Evolutionary conservation across 2,797 vertebrate genomes (phyloP).

Genomic region (Molossus molossus): DNA sequence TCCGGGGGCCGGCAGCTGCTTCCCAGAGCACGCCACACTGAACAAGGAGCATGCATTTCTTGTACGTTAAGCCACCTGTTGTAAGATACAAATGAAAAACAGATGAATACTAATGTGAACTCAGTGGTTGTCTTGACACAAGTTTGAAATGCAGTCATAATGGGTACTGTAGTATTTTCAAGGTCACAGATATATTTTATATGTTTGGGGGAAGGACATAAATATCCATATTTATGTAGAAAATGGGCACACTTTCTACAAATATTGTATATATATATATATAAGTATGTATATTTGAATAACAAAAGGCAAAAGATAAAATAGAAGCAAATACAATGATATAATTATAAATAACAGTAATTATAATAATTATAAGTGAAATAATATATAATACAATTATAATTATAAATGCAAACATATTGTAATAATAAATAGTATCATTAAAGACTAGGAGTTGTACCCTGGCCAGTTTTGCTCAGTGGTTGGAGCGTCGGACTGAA

Average conservation of each 20-base stretch:
- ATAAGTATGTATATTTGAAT: not conserved
- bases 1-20: too few species aligned
- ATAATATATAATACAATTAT: not conserved
- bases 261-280: not conserved
- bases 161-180: not conserved
- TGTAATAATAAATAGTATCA: constrained; percentile 9
- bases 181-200: not conserved
- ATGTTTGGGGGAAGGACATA: not conserved
- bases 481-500: too few species aligned
- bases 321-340: not conserved
- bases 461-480: too few species aligned
- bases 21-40: too few species aligned
- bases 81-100: not conserved
- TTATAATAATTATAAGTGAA: not conserved
- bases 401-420: not conserved
- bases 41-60: too few species aligned
- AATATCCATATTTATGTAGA: not conserved
- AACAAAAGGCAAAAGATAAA: not conserved
- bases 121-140: not conserved
- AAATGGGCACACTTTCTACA: not conserved
- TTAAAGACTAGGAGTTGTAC: not conserved
- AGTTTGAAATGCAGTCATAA: not conserved
- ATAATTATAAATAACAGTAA: not conserved
- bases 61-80: not conserved
- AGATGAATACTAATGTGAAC: not conserved